These are phyloP conservation scores for Brachionus rotundiformis DNA, from an alignment of 1,140 invertebrate genomes.

Conservation along the genomic window DNA sequence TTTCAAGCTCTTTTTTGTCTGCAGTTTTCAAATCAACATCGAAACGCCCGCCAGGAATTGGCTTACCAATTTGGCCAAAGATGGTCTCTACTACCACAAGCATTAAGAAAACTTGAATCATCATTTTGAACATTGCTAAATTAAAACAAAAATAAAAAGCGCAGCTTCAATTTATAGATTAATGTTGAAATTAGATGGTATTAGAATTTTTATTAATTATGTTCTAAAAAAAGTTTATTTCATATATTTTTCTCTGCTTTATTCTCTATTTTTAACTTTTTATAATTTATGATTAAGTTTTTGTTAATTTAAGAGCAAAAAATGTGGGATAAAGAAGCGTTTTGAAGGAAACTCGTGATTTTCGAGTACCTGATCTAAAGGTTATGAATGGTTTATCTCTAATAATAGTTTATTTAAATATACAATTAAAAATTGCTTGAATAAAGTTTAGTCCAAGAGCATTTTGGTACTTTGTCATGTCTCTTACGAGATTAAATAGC, in stretches of 20 bases:
- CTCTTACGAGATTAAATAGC: no score
- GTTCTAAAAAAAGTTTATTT: not conserved
- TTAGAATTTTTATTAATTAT: not conserved
- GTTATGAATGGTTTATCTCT: not conserved
- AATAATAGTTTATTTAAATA: not conserved
- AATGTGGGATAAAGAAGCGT: not conserved
- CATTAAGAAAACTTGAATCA: not conserved
- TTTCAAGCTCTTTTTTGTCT: not conserved
- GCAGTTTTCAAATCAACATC: not conserved
- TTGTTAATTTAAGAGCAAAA: not conserved
- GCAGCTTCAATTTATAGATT: conserved; percentile 29
- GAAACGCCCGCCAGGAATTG: not conserved
- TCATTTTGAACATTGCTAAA: conserved; percentile 14
- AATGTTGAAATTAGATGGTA: not conserved
- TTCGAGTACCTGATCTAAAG: not conserved
- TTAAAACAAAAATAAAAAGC: conserved; percentile 25
- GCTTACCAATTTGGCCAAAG: not conserved
- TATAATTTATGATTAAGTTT: conserved; percentile 17
- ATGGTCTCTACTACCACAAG: not conserved
- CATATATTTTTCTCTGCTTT: not conserved
- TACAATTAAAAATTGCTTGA: not conserved
- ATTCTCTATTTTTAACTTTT: not conserved
- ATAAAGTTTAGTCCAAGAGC: not conserved
- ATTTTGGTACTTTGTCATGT: no score
- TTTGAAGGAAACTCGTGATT: not conserved